Conservation (phyloP, 2,888 invertebrate species). For the Argynnis bischoffii region DNA sequence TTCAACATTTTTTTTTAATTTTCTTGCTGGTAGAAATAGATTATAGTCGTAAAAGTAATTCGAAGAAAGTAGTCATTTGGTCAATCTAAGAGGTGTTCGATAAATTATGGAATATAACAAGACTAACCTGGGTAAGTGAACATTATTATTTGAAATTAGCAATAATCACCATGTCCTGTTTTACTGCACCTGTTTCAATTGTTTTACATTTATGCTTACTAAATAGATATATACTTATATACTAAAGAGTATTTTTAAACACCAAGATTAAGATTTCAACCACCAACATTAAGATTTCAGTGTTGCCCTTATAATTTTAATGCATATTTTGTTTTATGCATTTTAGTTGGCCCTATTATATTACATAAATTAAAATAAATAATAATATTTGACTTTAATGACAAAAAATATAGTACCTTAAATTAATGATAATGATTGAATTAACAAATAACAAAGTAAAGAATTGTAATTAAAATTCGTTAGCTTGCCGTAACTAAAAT, state of each 20-base stretch:
- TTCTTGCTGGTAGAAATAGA: slow-evolving; percentile 20
- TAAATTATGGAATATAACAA: slow-evolving; percentile 33
- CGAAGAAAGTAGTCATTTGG: slow-evolving; percentile 29
- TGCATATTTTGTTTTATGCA: slow-evolving; percentile 6
- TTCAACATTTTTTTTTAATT: slow-evolving; percentile 30
- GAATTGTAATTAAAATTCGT: background rate
- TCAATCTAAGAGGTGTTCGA: slow-evolving; percentile 37
- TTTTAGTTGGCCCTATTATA: slow-evolving; percentile 18
- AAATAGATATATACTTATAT: too few relatives aligned
- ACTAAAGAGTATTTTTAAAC: slow-evolving; percentile 12
- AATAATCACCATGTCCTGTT: slow-evolving; percentile 33
- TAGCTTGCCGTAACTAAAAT: slow-evolving; percentile 14
- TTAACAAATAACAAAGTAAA: background rate
- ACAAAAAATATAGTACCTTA: too few relatives aligned
- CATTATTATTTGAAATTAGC: slow-evolving; percentile 36
- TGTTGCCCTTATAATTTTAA: slow-evolving; percentile 14
- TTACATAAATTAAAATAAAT: background rate
- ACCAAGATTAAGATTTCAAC: too few relatives aligned
- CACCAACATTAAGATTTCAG: too few relatives aligned
- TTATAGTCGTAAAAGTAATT: slow-evolving; percentile 23
- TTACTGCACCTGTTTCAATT: slow-evolving; percentile 35
- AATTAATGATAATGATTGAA: background rate
- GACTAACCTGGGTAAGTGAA: slow-evolving; percentile 42
- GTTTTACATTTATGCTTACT: slow-evolving; percentile 32
- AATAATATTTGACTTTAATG: too few relatives aligned